Base-by-base conservation (phyloP, 1,140 invertebrate species). In the Brachionus calyciflorus region DNA sequence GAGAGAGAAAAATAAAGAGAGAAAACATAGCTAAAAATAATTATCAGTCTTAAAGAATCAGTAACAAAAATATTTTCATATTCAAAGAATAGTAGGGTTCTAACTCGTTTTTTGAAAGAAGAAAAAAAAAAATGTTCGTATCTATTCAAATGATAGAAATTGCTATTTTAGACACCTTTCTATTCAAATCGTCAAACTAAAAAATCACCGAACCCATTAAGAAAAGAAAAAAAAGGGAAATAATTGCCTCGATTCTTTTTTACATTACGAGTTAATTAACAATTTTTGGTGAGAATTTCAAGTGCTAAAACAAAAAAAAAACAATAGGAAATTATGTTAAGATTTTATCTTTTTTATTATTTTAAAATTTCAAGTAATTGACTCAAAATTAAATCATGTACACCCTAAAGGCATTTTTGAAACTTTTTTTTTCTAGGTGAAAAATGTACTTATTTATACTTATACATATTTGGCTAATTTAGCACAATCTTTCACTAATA, bases 281-380 rank as follows among this genome's bases (percentile, higher is more conserved):
- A 60, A 60, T 33, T 60, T 60, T 60, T 60, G 55, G 55, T 60
- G 55, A 60, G 33, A 60, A 57, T 28, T 57, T 57, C 30, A 28
- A 19, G 55, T 60, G 55, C 37, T 33, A 60, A 60, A n/a, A n/a
- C n/a, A n/a, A n/a, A n/a, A n/a, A 28, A 24, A 10, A 55, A 44
- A 55, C 53, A 55, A 55, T 55, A 28, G 53, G 1, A 55, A 55
- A 55, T 55, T 55, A 55, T 55, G 53, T 55, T 28, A 55, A 55
- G 53, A 55, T 55, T n/a, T n/a, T n/a, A n/a, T n/a, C n/a, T n/a
- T n/a, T n/a, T n/a, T n/a, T n/a, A 37, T 5, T 5, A 37, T 5
- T 37, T 37, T 9, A 37, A 37, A 37, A 37, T 37, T 37, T 37
- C 33, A 37, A 60, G 26, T 33, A 21, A 55, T 55, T 28, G 24